Base-by-base conservation (phyloP, 1,140 invertebrate genomes). In the Listronotus oregonensis region DNA sequence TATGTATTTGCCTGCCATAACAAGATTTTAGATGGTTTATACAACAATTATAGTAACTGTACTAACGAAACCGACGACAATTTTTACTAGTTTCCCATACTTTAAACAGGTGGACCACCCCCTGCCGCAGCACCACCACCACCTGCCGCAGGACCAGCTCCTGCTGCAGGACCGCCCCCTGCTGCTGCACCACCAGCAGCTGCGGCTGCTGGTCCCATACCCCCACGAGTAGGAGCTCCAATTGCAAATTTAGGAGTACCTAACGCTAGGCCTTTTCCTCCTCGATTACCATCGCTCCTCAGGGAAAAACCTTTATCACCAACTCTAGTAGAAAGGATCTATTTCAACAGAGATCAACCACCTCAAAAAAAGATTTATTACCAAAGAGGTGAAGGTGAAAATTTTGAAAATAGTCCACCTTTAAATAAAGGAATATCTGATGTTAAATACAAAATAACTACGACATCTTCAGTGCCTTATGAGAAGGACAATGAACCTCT, bases 151-250 rank as follows among this genome's bases (percentile, higher is more conserved):
- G 42, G 27, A 3, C 58, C 62, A 17, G 46, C 44, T 21, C 43
- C 43, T 0, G 55, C 68, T 8, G 58, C 68, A n/a, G 65, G 65
- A 17, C 60, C 68, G 7, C 52, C 62, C 15, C 61, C 67, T 11
- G 56, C 66, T 1, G 54, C 61, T 0, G 61, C 55, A 15, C 56
- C 68, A 0, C 47, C 59, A 31, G 58, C 58, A 6, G 51, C 64
- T 1, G 39, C 60, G 5, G 51, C 69, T 11, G 61, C 66, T 14
- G 62, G 66, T 14, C 61, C 66, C 0, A 43, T 58, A 12, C 55
- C 55, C 6, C 50, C 65, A 0, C 49, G 58, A 9, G 66, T 65
- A 8, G 40, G 34, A 3, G 31, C 46, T 3, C 60, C 54, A 4
- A 21, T 43, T 5, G 42, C 21, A 18, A 56, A 44, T 27, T 43